Evolutionary conservation across 2,113 vertebrate genomes (phyloP).

Genomic region (Cyanoliseus patagonus): DNA sequence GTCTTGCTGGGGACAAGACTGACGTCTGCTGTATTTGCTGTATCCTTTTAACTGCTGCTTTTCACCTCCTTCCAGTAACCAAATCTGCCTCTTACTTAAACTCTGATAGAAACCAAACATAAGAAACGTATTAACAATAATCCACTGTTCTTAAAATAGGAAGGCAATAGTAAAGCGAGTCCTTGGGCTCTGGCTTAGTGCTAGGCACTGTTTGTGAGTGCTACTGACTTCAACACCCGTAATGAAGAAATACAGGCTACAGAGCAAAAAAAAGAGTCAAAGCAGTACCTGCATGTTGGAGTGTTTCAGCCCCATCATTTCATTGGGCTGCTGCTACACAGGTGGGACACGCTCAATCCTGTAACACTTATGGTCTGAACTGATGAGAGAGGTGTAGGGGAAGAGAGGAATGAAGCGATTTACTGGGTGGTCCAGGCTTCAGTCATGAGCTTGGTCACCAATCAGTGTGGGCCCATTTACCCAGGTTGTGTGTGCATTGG

Average conservation of each 20-base stretch:
- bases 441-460: rapidly evolving
- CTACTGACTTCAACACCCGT: background rate
- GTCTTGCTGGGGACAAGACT: slow-evolving; percentile 30
- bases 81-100: slow-evolving; percentile 55
- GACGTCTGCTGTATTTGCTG: slow-evolving; percentile 22
- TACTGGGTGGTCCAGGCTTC: rapidly evolving
- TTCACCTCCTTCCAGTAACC: slow-evolving; percentile 41
- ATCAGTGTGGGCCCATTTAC: rapidly evolving
- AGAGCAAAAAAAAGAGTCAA: background rate
- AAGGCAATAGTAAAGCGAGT: background rate
- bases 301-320: rapidly evolving
- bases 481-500: rapidly evolving
- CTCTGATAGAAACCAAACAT: slow-evolving; percentile 34
- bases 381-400: rapidly evolving
- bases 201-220: background rate
- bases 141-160: slow-evolving; percentile 30
- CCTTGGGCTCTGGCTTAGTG: background rate
- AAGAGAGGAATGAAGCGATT: rapidly evolving
- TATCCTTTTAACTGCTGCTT: slow-evolving; percentile 51
- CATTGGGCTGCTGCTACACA: rapidly evolving
- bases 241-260: background rate
- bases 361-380: rapidly evolving
- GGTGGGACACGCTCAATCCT: rapidly evolving
- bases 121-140: slow-evolving; percentile 28
- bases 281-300: rapidly evolving